Base-by-base conservation (phyloP, 2,888 invertebrate species). In the Drosophila neoperkinsi region DNA sequence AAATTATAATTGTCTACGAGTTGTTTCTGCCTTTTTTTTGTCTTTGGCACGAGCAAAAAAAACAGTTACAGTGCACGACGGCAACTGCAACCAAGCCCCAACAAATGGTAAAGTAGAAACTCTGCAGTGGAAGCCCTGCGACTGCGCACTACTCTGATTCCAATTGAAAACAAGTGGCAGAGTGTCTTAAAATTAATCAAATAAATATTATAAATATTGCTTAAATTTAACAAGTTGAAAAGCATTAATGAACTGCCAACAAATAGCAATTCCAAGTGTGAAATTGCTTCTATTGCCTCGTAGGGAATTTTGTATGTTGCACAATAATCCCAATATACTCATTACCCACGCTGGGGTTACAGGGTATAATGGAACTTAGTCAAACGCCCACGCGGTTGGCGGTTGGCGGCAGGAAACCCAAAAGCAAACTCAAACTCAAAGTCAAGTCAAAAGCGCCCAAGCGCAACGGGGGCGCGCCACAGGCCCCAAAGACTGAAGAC, bases 1-100 rank as follows among this genome's bases (percentile, higher is more conserved):
- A 86, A 86, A 90, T 88, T 90, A 86, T 86, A 86, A 86, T 86
- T 90, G 90, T 85, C 88, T 82, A 71, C 86, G 70, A 88, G 89
- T 64, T 79, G 65, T 73, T 59, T 68, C 60, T 77, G 57, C 63
- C 53, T 60, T 55, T 41, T 18, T 51, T 50, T 61, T 68, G 68
- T 63, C 43, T 52, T 76, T 88, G 86, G 90, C 90, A 85, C 89
- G 85, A 90, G 89, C 75, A 67, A 13, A 58, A 65, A 58, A 73
- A 58, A 77, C 77, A 71, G 77, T 77, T 77, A 77, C 46, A 79
- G 80, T 25, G 87, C 90, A 89, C 84, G 87, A 84, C 79, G n/a
- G 36, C 74, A 64, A 78, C 56, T 66, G 62, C 64, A 74, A 72
- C 88, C 80, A 84, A 82, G 81, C 86, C 88, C 75, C 57, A 51